A percentile compares a stretch with the other conserved stretches of the same genome.
Conservation (phyloP, 2,888 invertebrate species). For the Diachrysia chrysitis region DNA sequence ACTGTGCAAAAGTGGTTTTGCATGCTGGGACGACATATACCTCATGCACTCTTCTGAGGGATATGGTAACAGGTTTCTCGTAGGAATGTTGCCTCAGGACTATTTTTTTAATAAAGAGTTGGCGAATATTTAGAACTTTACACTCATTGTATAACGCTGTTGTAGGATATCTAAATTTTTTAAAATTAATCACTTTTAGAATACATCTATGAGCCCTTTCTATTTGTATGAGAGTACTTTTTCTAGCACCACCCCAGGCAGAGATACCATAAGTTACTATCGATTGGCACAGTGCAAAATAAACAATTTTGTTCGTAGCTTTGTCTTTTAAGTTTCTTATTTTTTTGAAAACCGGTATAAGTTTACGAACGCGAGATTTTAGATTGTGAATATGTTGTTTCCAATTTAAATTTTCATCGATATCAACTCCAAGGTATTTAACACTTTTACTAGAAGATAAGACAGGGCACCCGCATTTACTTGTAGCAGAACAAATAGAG, state of each 20-base stretch:
- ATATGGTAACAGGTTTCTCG: neutral
- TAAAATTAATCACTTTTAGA: conserved; percentile 11
- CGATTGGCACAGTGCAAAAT: conserved; percentile 6
- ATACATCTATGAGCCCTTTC: conserved; percentile 9
- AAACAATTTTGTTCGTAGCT: conserved; percentile 7
- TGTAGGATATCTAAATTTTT: conserved; percentile 6
- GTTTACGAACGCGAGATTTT: conserved; percentile 11
- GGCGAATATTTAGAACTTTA: neutral
- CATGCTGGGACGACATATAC: neutral
- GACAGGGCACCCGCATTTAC: neutral
- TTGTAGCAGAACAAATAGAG: neutral
- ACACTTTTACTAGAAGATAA: conserved; percentile 5
- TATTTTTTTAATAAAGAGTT: neutral
- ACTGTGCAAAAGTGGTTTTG: neutral
- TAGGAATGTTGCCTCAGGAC: neutral
- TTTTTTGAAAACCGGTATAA: conserved; percentile 15
- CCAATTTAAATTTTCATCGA: conserved; percentile 11
- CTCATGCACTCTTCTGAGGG: neutral
- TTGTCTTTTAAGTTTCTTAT: conserved; percentile 10
- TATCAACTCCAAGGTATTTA: conserved; percentile 10
- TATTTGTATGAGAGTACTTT: conserved; percentile 9
- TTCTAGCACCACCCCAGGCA: conserved; percentile 10
- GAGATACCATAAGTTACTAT: conserved; percentile 9
- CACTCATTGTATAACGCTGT: neutral
- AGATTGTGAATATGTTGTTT: conserved; percentile 9